Evolutionary conservation across 2,888 invertebrate species (phyloP).

Genomic region (Alloplasta piceator): DNA sequence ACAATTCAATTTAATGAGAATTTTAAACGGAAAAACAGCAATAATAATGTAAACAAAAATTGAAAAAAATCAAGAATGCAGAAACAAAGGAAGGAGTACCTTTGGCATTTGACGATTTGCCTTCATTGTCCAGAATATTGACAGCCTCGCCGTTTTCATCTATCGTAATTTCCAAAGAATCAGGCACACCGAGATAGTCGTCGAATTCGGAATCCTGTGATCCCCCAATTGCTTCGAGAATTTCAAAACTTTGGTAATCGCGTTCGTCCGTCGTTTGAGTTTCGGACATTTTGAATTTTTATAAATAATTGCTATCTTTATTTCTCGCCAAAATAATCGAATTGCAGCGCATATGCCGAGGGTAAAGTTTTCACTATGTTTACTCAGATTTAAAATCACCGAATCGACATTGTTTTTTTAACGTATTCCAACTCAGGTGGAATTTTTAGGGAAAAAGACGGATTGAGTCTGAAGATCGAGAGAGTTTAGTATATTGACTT

Average conservation of each 20-base stretch:
- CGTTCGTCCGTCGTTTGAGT: constrained; percentile 34
- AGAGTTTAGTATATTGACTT: background rate
- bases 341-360: too few relatives aligned
- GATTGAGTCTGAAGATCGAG: too few relatives aligned
- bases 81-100: constrained; percentile 37
- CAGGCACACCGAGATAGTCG: constrained; percentile 91
- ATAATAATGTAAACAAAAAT: too few relatives aligned
- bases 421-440: too few relatives aligned
- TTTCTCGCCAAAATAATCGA: too few relatives aligned
- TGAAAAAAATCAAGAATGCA: too few relatives aligned
- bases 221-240: constrained; percentile 47
- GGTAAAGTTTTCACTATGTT: too few relatives aligned
- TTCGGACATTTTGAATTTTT: constrained; percentile 48
- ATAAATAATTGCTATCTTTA: background rate
- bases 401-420: too few relatives aligned
- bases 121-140: constrained; percentile 26
- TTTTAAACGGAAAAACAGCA: too few relatives aligned
- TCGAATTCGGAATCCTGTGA: constrained; percentile 90
- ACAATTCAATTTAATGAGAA: too few relatives aligned
- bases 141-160: constrained; percentile 73
- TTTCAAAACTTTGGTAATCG: constrained; percentile 48
- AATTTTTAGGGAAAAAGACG: too few relatives aligned
- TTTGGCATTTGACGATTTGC: background rate
- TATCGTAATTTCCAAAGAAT: constrained; percentile 87
- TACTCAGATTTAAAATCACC: too few relatives aligned